Base-by-base conservation (phyloP, 1,140 invertebrate species). In the Eciton burchellii region DNA sequence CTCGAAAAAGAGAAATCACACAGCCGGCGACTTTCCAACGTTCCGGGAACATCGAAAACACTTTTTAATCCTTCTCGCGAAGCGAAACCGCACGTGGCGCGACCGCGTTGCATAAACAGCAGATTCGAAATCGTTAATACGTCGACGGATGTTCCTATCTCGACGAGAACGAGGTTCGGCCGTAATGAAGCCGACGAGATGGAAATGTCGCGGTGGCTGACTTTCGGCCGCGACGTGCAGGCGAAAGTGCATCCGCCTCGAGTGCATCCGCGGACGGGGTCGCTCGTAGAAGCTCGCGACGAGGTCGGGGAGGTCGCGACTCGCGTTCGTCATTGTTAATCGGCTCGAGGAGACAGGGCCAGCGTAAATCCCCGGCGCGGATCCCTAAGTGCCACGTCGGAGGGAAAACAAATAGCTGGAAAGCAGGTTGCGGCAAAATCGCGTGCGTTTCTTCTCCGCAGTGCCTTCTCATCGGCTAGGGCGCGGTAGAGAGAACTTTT, bases 1-100 rank as follows among this genome's bases (percentile, higher is more conserved):
- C 68, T 70, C 63, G 52, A 79, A 79, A 89, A 89, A 89, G 88
- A 88, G 89, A 89, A 90, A 90, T 90, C 83, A 85, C 21, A 52
- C 6, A 45, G n/a, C 16, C 21, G 45, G 72, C 76, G 59, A 87
- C 87, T 90, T 89, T 87, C 87, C 76, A 89, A 71, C 62, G 85
- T 89, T 90, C 88, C 85, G 47, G 60, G 89, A 89, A 90, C 79
- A 60, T 56, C 71, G 83, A 73, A 86, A 88, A 74, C 57, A 41
- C 79, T 82, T 60, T 84, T 84, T 79, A 43, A 47, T 41, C 62
- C 24, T 68, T 41, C 4, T 84, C 84, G 26, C 57, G 62, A 77
- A 6, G 82, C 85, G 82, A 87, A 88, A 88, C 84, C 84, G 82
- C 71, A 54, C 47, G 57, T 49, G 66, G 24, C 79, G 24, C 79